A percentile compares a stretch with the other conserved stretches of the same genome.
Conservation (phyloP, 2,113 vertebrate species). For the Chionis minor region DNA sequence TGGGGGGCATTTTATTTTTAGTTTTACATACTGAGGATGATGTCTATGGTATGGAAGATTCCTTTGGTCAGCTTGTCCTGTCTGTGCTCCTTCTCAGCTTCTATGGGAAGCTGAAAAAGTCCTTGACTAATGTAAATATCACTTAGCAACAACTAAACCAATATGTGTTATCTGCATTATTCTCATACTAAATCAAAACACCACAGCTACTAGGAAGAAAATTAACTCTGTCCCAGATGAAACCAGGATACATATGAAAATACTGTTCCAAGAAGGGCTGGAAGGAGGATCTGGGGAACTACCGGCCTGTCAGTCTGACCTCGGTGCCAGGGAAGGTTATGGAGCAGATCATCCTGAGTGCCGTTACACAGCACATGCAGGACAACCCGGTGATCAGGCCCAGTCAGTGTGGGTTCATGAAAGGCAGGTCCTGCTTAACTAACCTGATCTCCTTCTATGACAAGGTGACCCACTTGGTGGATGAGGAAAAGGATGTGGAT, state of each 20-base stretch:
- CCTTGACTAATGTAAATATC: background rate
- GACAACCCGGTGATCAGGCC: no score
- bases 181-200: background rate
- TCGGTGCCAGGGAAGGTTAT: no score
- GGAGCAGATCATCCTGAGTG: no score
- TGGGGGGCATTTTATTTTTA: no score
- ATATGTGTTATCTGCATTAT: background rate
- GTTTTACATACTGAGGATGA: background rate
- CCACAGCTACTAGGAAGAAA: background rate
- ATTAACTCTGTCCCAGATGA: background rate
- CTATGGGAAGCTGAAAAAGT: background rate
- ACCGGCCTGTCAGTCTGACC: no score
- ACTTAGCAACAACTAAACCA: background rate
- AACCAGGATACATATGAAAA: background rate
- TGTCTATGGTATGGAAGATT: background rate
- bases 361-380: no score
- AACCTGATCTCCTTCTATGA: no score
- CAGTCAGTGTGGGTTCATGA: no score
- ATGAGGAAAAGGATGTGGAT: no score
- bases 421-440: no score
- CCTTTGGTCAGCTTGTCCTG: background rate
- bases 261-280: background rate
- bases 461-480: no score
- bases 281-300: no score
- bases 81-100: background rate